A percentile compares a stretch with the other conserved stretches of the same genome.
These are phyloP conservation scores for Cosmopolites sordidus DNA, from an alignment of 2,888 invertebrate genomes.

Conservation along the genomic window DNA sequence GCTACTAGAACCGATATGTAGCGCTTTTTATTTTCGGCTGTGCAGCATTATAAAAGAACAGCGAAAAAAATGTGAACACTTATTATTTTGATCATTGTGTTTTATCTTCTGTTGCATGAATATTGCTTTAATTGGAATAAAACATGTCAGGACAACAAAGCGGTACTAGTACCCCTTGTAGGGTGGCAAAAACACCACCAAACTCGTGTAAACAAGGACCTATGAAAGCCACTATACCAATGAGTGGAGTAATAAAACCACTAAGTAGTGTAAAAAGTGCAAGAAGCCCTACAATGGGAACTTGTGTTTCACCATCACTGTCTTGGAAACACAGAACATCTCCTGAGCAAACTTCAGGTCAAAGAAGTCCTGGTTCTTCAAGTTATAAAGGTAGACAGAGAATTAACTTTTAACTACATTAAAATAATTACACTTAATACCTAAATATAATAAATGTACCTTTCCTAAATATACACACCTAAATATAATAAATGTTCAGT, in stretches of 20 bases:
- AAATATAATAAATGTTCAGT: no score
- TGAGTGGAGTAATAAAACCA: slow-evolving; percentile 67
- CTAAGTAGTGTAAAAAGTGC: slow-evolving; percentile 54
- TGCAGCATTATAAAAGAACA: not conserved
- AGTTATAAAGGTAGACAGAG: slow-evolving; percentile 63
- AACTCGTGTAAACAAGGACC: slow-evolving; percentile 54
- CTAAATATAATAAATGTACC: no score
- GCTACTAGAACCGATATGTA: not conserved
- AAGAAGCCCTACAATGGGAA: slow-evolving; percentile 65
- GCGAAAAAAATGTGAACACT: not conserved
- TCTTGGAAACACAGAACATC: slow-evolving; percentile 40
- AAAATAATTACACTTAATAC: no score
- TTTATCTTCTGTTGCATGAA: slow-evolving; percentile 11
- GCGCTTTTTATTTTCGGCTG: not conserved
- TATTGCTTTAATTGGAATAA: slow-evolving; percentile 16
- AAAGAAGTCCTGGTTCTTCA: slow-evolving; percentile 69
- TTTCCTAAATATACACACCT: no score
- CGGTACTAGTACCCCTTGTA: slow-evolving; percentile 19
- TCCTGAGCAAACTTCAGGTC: slow-evolving; percentile 65
- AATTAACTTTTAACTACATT: not conserved
- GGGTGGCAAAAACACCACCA: slow-evolving; percentile 21
- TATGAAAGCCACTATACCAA: slow-evolving; percentile 72
- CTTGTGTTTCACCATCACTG: slow-evolving; percentile 35
- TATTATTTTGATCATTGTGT: not conserved
- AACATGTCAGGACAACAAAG: slow-evolving; percentile 24